phyloP scores from a whole-genome alignment of 2,888 invertebrate genomes.

The Pheosia gnoma region DNA sequence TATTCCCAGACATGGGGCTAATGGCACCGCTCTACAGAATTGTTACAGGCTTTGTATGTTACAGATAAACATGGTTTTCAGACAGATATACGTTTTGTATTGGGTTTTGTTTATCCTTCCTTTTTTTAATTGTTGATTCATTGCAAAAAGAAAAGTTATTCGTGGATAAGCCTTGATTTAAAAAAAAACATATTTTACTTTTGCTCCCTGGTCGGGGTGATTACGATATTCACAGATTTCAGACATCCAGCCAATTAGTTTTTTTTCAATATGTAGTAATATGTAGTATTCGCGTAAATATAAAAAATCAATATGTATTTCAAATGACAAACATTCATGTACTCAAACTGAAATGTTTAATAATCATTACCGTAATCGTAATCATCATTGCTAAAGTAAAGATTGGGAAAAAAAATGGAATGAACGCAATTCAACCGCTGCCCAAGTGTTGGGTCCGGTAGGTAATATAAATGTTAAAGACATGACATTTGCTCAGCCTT shows the following conservation, averaged over 20 bases:
- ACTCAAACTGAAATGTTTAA: constrained; percentile 36
- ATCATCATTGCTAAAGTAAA: constrained; percentile 37
- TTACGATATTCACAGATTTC: no score
- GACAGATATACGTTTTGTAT: not conserved
- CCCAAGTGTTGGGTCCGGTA: constrained; percentile 36
- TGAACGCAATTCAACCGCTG: constrained; percentile 23
- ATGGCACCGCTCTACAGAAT: constrained; percentile 15
- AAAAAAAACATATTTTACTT: no score
- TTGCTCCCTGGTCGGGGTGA: no score
- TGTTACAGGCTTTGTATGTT: constrained; percentile 5
- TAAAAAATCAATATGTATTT: no score
- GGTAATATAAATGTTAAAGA: constrained; percentile 42
- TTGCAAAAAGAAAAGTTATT: no score
- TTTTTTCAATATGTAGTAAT: no score
- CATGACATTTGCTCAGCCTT: constrained; percentile 28
- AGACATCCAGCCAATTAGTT: no score
- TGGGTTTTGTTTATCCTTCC: no score
- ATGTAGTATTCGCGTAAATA: no score
- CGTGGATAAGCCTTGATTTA: no score
- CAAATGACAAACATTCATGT: constrained; percentile 19
- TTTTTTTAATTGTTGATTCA: no score
- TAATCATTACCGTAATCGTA: constrained; percentile 35
- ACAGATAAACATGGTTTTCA: not conserved
- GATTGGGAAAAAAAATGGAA: constrained; percentile 35
- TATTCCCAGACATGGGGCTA: not conserved